phyloP scores from a whole-genome alignment of 2,113 vertebrate species.

The Pardalotus punctatus region DNA sequence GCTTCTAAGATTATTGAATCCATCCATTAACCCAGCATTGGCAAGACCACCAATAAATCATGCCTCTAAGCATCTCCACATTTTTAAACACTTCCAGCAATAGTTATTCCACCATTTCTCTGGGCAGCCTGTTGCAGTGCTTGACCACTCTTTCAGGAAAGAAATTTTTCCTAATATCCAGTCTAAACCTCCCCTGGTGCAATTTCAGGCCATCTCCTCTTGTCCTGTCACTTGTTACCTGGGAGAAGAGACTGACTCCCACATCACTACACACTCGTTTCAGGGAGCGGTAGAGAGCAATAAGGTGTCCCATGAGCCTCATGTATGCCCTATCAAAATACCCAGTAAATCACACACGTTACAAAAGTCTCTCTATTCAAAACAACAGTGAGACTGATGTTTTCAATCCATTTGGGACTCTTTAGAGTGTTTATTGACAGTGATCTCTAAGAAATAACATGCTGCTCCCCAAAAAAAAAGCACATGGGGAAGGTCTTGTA shows the following conservation, averaged over 20 bases:
- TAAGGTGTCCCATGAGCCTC: neutral
- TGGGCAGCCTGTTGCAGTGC: neutral
- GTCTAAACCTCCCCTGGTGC: neutral
- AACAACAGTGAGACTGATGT: neutral
- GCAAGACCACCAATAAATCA: neutral
- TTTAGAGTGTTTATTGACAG: neutral
- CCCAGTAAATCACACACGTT: rapidly evolving
- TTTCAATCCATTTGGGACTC: neutral
- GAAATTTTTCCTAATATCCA: neutral
- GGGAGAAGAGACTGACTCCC: neutral
- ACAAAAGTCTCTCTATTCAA: neutral
- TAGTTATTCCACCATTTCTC: neutral
- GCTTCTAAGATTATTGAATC: neutral
- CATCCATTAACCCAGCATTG: neutral
- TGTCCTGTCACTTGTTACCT: neutral
- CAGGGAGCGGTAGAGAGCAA: no score
- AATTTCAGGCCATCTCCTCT: neutral
- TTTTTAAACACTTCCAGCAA: neutral
- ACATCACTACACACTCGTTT: neutral
- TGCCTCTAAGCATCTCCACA: neutral
- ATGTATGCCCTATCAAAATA: neutral
- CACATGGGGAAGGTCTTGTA: rapidly evolving
- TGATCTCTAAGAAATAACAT: neutral
- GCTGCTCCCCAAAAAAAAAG: neutral
- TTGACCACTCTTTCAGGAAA: neutral